phyloP scores from a whole-genome alignment of 2,797 vertebrate genomes.

The Tokudaia muenninki region DNA sequence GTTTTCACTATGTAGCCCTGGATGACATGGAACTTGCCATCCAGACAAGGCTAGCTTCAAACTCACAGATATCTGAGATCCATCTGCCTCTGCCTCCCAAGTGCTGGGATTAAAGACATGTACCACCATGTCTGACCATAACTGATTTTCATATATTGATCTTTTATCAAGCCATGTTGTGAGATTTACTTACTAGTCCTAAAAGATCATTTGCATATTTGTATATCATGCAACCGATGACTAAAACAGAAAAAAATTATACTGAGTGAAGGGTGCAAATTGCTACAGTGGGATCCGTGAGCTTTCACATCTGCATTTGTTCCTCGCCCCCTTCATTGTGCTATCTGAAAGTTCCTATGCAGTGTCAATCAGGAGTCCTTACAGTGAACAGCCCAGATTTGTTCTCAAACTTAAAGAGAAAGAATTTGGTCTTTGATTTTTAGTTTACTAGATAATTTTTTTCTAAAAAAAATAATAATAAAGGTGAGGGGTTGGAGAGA shows the following conservation, averaged over 20 bases:
- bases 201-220: not conserved
- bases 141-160: not conserved
- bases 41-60: too few species aligned
- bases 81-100: too few species aligned
- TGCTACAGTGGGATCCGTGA: not conserved
- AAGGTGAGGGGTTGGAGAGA: not conserved
- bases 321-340: not conserved
- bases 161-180: not conserved
- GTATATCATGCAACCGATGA: not conserved
- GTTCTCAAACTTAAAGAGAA: not conserved
- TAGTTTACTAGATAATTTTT: not conserved
- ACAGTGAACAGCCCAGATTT: not conserved
- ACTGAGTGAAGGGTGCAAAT: not conserved
- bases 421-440: not conserved
- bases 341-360: not conserved
- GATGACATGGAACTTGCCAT: not conserved
- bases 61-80: too few species aligned
- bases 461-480: not conserved
- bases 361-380: not conserved
- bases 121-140: not conserved
- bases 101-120: too few species aligned
- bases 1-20: not conserved
- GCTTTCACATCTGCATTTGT: not conserved
- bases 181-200: not conserved
- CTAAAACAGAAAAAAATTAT: not conserved